A percentile compares a stretch with the other conserved stretches of the same genome.
Evolutionary conservation across 2,797 vertebrate species (phyloP).

Genomic region (Pristis pectinata): DNA sequence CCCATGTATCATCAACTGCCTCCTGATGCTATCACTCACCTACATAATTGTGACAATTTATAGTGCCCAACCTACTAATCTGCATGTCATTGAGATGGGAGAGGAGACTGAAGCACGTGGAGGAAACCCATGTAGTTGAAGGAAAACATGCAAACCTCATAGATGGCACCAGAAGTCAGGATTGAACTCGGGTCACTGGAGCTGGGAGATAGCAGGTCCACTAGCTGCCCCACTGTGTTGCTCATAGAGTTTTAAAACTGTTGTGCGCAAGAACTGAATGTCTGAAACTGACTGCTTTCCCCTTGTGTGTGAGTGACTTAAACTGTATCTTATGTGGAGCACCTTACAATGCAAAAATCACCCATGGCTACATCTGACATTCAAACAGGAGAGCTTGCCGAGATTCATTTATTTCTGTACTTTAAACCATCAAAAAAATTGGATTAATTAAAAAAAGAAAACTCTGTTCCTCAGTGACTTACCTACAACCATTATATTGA

Average conservation of each 20-base stretch:
- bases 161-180: too few species aligned
- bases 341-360: background rate
- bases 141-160: too few species aligned
- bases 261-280: background rate
- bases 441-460: background rate
- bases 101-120: too few species aligned
- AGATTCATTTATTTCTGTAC: background rate
- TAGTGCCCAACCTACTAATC: too few species aligned
- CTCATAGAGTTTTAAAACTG: background rate
- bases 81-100: too few species aligned
- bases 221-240: too few species aligned
- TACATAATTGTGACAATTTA: too few species aligned
- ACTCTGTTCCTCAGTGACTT: conserved; percentile 50
- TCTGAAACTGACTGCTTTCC: background rate
- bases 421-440: background rate
- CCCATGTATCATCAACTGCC: too few species aligned
- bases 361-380: background rate
- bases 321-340: background rate
- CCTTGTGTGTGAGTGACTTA: background rate
- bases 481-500: conserved; percentile 99
- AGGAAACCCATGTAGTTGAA: too few species aligned
- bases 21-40: too few species aligned
- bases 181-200: too few species aligned
- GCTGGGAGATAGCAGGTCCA: too few species aligned
- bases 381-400: background rate